phyloP scores from a whole-genome alignment of 2,113 vertebrate species.

The Dipodomys ordii region DNA sequence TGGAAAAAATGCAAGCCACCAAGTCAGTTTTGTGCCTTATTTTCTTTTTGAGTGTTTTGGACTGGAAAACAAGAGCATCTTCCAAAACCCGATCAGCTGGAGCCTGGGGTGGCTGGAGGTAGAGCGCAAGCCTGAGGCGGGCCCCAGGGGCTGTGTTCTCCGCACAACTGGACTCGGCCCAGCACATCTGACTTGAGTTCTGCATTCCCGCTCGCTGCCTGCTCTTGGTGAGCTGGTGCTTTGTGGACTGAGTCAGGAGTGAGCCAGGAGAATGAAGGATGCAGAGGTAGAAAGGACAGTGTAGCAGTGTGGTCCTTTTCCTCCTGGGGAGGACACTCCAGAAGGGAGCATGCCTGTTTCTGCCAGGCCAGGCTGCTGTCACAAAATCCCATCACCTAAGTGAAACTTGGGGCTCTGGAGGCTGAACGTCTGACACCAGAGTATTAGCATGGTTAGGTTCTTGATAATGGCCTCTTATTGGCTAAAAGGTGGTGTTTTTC shows the following conservation, averaged over 20 bases:
- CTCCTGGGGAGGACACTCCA: fast-evolving
- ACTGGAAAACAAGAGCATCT: constrained; percentile 68
- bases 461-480: background rate
- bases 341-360: background rate
- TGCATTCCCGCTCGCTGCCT: background rate
- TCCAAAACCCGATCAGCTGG: constrained; percentile 75
- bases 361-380: background rate
- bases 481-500: background rate
- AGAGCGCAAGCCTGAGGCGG: constrained; percentile 48
- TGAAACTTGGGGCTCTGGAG: background rate
- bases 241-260: fast-evolving
- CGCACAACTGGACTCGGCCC: constrained; percentile 59
- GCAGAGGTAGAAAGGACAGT: fast-evolving
- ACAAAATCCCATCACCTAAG: background rate
- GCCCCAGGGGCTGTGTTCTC: constrained; percentile 43
- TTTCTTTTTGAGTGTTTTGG: constrained; percentile 68
- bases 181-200: constrained; percentile 49
- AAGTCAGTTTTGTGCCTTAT: constrained; percentile 59
- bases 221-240: fast-evolving
- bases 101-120: constrained; percentile 12
- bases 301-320: background rate
- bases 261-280: fast-evolving
- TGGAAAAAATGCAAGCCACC: constrained; percentile 62
- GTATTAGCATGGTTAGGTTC: fast-evolving
- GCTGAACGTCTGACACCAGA: no score